A percentile compares a stretch with the other conserved stretches of the same genome.
Evolutionary conservation across 2,113 vertebrate species (phyloP).

Genomic region (Callocephalon fimbriatum): DNA sequence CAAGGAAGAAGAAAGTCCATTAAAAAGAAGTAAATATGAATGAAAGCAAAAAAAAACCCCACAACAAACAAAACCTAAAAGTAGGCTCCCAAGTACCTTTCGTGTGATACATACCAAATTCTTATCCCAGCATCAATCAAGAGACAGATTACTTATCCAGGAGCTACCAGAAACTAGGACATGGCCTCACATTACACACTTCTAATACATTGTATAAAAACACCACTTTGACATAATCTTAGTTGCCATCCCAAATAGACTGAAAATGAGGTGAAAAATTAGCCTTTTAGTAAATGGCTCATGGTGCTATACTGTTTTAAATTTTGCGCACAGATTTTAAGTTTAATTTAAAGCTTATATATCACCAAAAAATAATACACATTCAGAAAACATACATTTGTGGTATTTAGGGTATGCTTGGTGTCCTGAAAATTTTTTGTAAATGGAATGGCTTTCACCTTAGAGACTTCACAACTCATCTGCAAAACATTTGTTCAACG

Average conservation of each 20-base stretch:
- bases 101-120: background rate
- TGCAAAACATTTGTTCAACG: background rate
- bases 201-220: background rate
- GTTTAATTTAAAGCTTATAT: background rate
- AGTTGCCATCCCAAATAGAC: background rate
- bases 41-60: background rate
- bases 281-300: background rate
- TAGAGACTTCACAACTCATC: background rate
- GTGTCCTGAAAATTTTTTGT: background rate
- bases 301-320: background rate
- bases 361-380: background rate
- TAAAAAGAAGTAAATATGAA: background rate
- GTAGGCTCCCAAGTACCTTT: background rate
- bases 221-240: background rate
- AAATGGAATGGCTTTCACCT: background rate
- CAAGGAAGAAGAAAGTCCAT: background rate
- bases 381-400: background rate
- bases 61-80: background rate
- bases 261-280: background rate
- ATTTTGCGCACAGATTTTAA: background rate
- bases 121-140: background rate
- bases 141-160: background rate
- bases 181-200: background rate
- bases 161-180: background rate
- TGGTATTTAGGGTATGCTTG: rapidly evolving